Base-by-base conservation (phyloP, 2,797 vertebrate species). In the Acanthopagrus latus region DNA sequence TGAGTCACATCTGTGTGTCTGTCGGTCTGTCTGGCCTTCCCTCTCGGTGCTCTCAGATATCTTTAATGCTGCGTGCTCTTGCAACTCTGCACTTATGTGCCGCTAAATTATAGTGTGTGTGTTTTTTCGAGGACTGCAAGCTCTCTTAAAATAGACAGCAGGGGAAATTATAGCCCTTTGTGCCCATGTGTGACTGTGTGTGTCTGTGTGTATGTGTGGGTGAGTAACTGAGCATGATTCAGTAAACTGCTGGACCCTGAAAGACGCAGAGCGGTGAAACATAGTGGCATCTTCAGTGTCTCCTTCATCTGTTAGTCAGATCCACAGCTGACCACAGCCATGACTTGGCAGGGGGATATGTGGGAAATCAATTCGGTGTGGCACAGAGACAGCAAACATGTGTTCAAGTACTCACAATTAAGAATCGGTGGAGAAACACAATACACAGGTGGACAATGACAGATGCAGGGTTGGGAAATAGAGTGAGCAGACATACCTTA, bases 101-200 rank as follows among this genome's bases (percentile, higher is more conserved):
- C 10, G 1, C 88, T 81, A 92, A 94, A 92, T 92, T 92, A 92
- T 80, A 88, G 87, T 60, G 77, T 83, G 83, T 79, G 71, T 85
- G 48, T 80, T 17, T 77, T 81, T 74, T 80, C 38, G 62, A 81
- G 71, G 74, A 70, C 80, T 86, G 62, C n/a, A 14, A 83, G 68
- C 71, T 71, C 44, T 87, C 91, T 71, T 80, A 87, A 93, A 93
- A 93, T 93, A 93, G 91, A 89, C 82, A 71, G 82, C 59, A 13
- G 64, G 64, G 76, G 57, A 91, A 92, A 93, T 87, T 81, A 91
- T 80, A 85, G 77, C 68, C 81, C 76, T 85, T 75, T 63, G 58
- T 60, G 74, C 44, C 64, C 63, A 48, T 75, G 72, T 71, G 70
- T 71, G 71, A 14, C 60, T 64, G 58, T 81, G 65, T 73, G 80